Evolutionary conservation across 2,888 invertebrate genomes (phyloP).

Genomic region (Volucella zonaria): DNA sequence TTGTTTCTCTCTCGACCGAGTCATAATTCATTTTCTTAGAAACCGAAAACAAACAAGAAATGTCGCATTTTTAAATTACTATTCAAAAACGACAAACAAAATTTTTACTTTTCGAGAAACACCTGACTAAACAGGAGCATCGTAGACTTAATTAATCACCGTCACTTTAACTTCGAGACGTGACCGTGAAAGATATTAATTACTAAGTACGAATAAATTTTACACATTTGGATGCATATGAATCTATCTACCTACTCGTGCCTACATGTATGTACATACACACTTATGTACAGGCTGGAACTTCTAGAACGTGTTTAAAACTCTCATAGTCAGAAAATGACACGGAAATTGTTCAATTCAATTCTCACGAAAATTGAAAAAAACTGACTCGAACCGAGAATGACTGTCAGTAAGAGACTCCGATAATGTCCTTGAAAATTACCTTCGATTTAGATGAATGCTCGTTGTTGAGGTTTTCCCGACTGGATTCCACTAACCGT

Average conservation of each 20-base stretch:
- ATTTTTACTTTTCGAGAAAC: background rate
- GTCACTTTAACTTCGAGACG: constrained; percentile 17
- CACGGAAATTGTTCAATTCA: background rate
- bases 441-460: constrained; percentile 5
- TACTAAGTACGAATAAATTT: background rate
- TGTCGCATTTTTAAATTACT: background rate
- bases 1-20: background rate
- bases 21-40: background rate
- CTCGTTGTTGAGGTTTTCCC: background rate
- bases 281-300: background rate
- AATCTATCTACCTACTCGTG: too few species aligned
- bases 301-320: constrained; percentile 22
- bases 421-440: constrained; percentile 1
- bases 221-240: too few species aligned
- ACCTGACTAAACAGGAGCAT: constrained; percentile 13
- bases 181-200: constrained; percentile 46
- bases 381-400: background rate
- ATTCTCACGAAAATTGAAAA: background rate
- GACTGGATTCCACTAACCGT: constrained; percentile 24
- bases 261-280: too few species aligned
- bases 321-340: background rate
- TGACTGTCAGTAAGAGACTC: background rate
- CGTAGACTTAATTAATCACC: constrained; percentile 12
- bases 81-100: background rate
- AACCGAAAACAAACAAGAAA: constrained; percentile 14